These are phyloP conservation scores for Brachypodius melanocephalos DNA, from an alignment of 2,113 vertebrate genomes.

Conservation along the genomic window DNA sequence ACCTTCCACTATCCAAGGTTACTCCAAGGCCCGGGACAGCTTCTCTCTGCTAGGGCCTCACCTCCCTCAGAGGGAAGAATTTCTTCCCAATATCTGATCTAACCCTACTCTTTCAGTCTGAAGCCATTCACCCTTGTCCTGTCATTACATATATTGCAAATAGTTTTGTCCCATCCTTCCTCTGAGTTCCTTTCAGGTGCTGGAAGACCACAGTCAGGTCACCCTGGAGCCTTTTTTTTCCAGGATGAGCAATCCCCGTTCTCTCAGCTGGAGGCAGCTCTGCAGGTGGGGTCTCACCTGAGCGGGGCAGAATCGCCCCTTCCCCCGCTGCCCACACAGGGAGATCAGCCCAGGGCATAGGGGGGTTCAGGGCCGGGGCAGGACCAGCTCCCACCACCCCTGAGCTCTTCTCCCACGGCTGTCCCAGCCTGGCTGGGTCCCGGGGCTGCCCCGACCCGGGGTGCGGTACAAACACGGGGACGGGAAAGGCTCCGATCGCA, in stretches of 20 bases:
- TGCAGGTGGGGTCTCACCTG: neutral
- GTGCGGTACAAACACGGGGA: rapidly evolving
- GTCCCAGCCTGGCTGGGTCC: neutral
- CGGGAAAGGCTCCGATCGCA: rapidly evolving
- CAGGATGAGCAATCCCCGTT: neutral
- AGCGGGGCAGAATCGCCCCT: neutral
- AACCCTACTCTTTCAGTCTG: neutral
- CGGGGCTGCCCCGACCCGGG: neutral
- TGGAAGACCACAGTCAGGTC: neutral
- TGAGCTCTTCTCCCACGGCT: neutral
- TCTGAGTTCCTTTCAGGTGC: neutral
- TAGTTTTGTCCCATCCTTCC: neutral
- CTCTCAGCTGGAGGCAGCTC: neutral
- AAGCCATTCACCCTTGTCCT: neutral
- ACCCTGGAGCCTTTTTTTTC: neutral
- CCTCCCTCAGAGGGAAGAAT: neutral
- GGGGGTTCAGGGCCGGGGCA: neutral
- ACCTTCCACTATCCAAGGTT: neutral
- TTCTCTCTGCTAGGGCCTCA: neutral
- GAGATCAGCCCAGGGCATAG: neutral
- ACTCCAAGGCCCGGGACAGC: neutral
- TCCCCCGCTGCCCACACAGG: neutral
- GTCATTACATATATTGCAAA: neutral
- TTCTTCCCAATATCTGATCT: neutral
- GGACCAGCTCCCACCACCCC: neutral